Conservation (phyloP, 2,113 vertebrate species). For the Myotis davidii region DNA sequence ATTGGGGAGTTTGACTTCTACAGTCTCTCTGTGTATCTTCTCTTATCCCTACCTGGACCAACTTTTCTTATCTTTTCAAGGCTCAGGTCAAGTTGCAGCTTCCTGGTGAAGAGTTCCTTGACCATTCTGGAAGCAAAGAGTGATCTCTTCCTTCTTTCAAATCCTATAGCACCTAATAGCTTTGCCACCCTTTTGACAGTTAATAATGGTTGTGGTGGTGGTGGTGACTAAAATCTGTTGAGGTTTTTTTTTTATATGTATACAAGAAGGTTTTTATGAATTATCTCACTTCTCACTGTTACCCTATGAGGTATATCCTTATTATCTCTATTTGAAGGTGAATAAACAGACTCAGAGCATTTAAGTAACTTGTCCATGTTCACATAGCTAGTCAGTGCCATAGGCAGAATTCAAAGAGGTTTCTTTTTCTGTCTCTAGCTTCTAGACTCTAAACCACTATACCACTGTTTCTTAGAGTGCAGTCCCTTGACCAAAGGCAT, state of each 20-base stretch:
- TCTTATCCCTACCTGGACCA: neutral
- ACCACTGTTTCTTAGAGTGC: neutral
- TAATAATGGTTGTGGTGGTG: neutral
- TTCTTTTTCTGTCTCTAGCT: neutral
- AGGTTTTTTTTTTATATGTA: neutral
- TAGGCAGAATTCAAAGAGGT: neutral
- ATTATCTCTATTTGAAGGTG: neutral
- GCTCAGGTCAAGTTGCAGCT: neutral
- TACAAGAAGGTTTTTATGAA: neutral
- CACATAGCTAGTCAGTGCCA: neutral
- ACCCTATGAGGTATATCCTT: neutral
- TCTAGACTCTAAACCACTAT: neutral
- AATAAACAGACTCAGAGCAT: neutral
- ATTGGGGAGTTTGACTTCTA: neutral
- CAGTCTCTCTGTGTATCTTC: neutral
- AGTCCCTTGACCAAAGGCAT: neutral
- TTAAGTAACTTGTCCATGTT: neutral
- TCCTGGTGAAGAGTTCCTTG: neutral
- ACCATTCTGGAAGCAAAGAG: neutral
- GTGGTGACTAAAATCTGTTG: neutral
- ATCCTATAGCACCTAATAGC: neutral
- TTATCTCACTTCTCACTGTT: neutral
- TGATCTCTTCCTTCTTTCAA: neutral
- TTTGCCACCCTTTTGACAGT: neutral
- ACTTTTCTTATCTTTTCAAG: neutral